These are phyloP conservation scores for Thamnaconus septentrionalis DNA, from an alignment of 2,113 vertebrate genomes.

Conservation along the genomic window DNA sequence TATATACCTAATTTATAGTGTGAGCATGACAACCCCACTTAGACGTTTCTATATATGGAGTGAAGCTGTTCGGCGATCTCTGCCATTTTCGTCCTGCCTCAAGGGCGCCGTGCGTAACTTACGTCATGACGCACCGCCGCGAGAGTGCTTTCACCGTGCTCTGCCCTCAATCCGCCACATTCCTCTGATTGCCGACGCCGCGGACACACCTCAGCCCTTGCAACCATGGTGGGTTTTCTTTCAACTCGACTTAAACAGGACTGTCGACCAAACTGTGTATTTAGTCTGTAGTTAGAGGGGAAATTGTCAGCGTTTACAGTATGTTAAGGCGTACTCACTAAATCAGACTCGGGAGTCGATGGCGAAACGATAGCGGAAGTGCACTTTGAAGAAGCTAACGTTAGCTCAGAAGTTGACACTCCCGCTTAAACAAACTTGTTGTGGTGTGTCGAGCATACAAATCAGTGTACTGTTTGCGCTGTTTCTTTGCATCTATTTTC, in stretches of 20 bases:
- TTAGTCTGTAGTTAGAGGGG: no score
- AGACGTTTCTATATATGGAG: constrained; percentile 60
- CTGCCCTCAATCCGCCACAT: constrained; percentile 29
- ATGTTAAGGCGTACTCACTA: no score
- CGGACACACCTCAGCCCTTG: constrained; percentile 52
- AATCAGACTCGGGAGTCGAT: no score
- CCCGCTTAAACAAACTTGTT: no score
- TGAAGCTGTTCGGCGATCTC: neutral
- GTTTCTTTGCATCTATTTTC: rapidly evolving
- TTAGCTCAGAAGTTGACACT: constrained; percentile 28
- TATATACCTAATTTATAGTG: no score
- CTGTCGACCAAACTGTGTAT: no score
- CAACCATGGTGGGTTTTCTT: constrained; percentile 65
- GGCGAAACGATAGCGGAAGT: constrained; percentile 60
- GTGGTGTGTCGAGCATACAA: no score
- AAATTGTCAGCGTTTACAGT: no score
- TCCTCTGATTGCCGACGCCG: constrained; percentile 45
- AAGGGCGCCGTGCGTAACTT: constrained; percentile 26
- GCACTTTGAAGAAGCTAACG: constrained; percentile 54
- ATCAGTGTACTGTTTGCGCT: neutral
- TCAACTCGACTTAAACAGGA: neutral
- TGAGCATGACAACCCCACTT: neutral
- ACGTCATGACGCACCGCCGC: constrained; percentile 46
- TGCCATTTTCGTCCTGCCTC: neutral
- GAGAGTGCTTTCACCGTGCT: constrained; percentile 17